phyloP scores from a whole-genome alignment of 2,113 vertebrate species.

The Arenaria interpres region DNA sequence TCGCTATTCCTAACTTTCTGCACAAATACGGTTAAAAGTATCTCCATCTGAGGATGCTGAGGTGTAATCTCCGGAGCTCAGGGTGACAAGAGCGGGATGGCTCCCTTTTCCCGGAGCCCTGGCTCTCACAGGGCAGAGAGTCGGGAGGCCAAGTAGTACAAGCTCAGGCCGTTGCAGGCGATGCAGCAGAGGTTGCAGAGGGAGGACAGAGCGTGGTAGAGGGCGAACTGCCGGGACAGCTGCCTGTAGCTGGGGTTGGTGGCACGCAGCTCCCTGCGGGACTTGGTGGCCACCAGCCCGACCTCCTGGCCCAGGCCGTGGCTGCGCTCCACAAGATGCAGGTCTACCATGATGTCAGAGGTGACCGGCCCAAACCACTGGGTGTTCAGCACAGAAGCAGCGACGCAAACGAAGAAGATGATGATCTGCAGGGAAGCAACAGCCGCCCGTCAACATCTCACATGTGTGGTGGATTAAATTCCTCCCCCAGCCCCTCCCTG shows the following conservation, averaged over 20 bases:
- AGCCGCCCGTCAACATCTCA: fast-evolving
- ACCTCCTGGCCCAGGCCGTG: conserved; percentile 80
- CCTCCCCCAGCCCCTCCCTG: neutral
- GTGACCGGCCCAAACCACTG: conserved; percentile 83
- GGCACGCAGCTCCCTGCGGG: conserved; percentile 71
- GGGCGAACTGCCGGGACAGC: conserved; percentile 70
- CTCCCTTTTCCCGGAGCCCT: neutral
- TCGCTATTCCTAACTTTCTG: neutral
- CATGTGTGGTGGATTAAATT: fast-evolving
- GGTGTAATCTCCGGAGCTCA: neutral
- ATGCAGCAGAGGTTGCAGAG: conserved; percentile 86
- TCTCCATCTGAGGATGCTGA: neutral
- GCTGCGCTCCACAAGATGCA: conserved; percentile 78
- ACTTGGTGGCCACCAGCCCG: conserved; percentile 71
- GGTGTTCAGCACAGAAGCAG: conserved; percentile 77
- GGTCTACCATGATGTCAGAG: conserved; percentile 76
- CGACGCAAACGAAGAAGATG: conserved; percentile 81
- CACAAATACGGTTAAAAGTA: neutral
- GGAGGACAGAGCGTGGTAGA: conserved; percentile 76
- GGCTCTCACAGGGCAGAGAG: conserved; percentile 65
- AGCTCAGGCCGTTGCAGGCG: conserved; percentile 78
- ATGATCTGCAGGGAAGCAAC: conserved; percentile 22
- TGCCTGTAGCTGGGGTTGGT: conserved; percentile 69
- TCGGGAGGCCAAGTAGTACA: conserved; percentile 78
- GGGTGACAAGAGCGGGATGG: too few species aligned